Base-by-base conservation (phyloP, 1,140 invertebrate genomes). In the Drosophila simulans region DNA sequence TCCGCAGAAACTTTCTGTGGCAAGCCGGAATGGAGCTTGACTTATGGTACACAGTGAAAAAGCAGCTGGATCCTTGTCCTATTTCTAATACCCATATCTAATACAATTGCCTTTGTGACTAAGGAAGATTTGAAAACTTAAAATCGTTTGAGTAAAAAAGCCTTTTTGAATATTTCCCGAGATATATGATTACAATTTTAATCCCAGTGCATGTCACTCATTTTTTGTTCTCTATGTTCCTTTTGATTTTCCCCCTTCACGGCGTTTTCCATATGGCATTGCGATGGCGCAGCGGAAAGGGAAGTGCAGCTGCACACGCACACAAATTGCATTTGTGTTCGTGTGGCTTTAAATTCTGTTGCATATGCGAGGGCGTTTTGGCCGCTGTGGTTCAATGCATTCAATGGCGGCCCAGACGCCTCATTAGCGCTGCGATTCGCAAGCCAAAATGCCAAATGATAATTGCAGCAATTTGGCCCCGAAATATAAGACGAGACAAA, bases 21-120 rank as follows among this genome's bases (percentile, higher is more conserved):
- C 65, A 79, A 72, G 53, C 75, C 71, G 83, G 83, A 89, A 83
- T 73, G 71, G 63, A 88, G 77, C 72, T 79, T 86, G 76, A 86
- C 75, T 79, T 88, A 72, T 65, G 59, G 60, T 72, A 60, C 71
- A 57, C 55, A 39, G 4, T 20, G 40, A 55, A 46, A 55, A 37
- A 37, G 0, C 7, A 31, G 31, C 8, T 8, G 7, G 31, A 3
- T 7, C 7, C 3, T 31, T 13, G 13, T n/a, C 5, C 11, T n/a
- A 0, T n/a, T 39, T 39, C 1, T 5, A 31, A 10, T 31, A 5
- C 25, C 25, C 25, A 27, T 27, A 5, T 27, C 25, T 27, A 5
- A 5, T 27, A 5, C 0, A 4, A 27, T 40, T 40, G 13, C 37
- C 37, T 7, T n/a, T 40, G 25, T 27, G 5, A 27, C 25, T 27